phyloP scores from a whole-genome alignment of 2,888 invertebrate genomes.

The Heterodera filipjevi region DNA sequence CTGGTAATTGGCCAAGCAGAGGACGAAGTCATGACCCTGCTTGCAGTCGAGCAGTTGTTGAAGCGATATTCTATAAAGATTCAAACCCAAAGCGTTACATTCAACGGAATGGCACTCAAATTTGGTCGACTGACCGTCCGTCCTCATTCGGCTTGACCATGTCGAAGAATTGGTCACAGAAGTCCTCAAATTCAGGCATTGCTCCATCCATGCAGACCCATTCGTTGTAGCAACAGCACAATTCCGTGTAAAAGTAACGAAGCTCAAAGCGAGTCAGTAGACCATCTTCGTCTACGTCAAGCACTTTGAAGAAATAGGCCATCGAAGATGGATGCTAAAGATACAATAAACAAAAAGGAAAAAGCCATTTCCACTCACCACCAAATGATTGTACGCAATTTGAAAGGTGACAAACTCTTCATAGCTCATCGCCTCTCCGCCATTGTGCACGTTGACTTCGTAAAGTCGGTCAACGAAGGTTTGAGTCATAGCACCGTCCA shows the following conservation, averaged over 20 bases:
- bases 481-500: conserved; percentile 30
- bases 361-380: conserved; percentile 20
- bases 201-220: conserved; percentile 21
- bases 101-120: neutral
- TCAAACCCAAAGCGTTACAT: neutral
- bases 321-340: conserved; percentile 36
- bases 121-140: conserved; percentile 19
- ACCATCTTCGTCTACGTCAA: conserved; percentile 32
- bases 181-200: conserved; percentile 35
- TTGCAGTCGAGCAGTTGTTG: conserved; percentile 32
- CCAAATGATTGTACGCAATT: conserved; percentile 36
- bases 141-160: conserved; percentile 30
- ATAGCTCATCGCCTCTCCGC: conserved; percentile 33
- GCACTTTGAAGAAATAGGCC: conserved; percentile 35
- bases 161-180: conserved; percentile 32
- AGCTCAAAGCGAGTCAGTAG: conserved; percentile 31
- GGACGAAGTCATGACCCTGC: conserved; percentile 35
- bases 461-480: conserved; percentile 35
- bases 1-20: conserved; percentile 29
- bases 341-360: neutral
- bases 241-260: conserved; percentile 31
- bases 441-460: conserved; percentile 29
- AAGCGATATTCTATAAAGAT: conserved; percentile 29
- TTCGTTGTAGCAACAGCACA: conserved; percentile 21
- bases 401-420: conserved; percentile 34